Evolutionary conservation across 1,140 invertebrate species (phyloP).

Genomic region (Macrocentrus cingulum): DNA sequence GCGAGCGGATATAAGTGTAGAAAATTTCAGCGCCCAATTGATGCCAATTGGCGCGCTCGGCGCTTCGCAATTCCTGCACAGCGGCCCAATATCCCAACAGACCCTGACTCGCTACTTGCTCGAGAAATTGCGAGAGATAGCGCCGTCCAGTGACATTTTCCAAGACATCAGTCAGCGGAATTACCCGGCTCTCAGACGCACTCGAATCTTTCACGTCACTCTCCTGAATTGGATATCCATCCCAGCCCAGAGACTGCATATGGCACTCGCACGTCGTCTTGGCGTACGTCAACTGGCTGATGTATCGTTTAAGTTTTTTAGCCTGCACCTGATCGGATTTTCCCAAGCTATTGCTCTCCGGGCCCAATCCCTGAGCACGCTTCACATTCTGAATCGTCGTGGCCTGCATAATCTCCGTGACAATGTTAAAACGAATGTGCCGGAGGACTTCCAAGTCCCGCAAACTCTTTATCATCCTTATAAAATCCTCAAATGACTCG

Average conservation of each 20-base stretch:
- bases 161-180: constrained; percentile 68
- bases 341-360: constrained; percentile 64
- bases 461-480: constrained; percentile 80
- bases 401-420: constrained; percentile 91
- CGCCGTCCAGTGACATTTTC: constrained; percentile 71
- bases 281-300: constrained; percentile 81
- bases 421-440: constrained; percentile 83
- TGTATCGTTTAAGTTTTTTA: constrained; percentile 72
- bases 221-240: constrained; percentile 67
- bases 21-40: constrained; percentile 88
- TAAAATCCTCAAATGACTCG: constrained; percentile 86
- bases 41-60: constrained; percentile 75
- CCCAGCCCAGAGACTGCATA: constrained; percentile 74
- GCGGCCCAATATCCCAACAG: constrained; percentile 83
- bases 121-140: constrained; percentile 78
- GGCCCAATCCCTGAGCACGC: constrained; percentile 77
- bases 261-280: constrained; percentile 82
- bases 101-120: constrained; percentile 78
- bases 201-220: constrained; percentile 43
- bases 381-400: constrained; percentile 88
- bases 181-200: constrained; percentile 51
- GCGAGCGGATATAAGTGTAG: constrained; percentile 81
- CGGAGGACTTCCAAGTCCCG: constrained; percentile 81
- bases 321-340: constrained; percentile 74
- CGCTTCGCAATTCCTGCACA: constrained; percentile 80